Conservation (phyloP, 2,113 vertebrate species). For the Candoia aspera region DNA sequence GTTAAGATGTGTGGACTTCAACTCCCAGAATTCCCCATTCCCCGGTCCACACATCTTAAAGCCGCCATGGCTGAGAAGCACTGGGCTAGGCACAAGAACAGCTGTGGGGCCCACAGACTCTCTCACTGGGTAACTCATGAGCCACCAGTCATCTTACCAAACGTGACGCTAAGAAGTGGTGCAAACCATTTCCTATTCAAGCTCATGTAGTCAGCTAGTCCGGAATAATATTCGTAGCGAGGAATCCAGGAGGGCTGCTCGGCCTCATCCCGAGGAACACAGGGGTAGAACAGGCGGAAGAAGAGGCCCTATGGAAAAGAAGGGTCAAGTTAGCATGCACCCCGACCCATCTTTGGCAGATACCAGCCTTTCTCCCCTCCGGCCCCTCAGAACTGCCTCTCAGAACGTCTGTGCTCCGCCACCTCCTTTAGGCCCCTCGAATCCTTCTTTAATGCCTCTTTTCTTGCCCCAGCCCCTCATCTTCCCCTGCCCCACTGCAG, state of each 20-base stretch:
- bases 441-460: not conserved
- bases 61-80: not conserved
- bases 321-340: not conserved
- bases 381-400: too few relatives aligned
- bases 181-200: conserved; percentile 63
- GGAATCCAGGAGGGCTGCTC: conserved; percentile 74
- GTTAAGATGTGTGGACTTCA: not conserved
- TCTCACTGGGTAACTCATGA: not conserved
- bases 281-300: conserved; percentile 79
- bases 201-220: conserved; percentile 50
- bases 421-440: not conserved
- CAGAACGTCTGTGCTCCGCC: not conserved
- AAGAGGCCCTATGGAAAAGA: conserved; percentile 72
- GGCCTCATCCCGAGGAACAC: not conserved
- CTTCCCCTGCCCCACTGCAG: not conserved
- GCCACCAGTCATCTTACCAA: conserved; percentile 62
- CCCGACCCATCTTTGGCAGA: not conserved
- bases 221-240: conserved; percentile 64
- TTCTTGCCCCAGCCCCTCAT: not conserved
- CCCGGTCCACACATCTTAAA: not conserved
- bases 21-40: not conserved
- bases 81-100: not conserved
- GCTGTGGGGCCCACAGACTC: not conserved
- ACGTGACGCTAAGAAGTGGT: conserved; percentile 51
- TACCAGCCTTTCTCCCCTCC: not conserved